Conservation (phyloP, 2,888 invertebrate species). For the Philaethria dido region DNA sequence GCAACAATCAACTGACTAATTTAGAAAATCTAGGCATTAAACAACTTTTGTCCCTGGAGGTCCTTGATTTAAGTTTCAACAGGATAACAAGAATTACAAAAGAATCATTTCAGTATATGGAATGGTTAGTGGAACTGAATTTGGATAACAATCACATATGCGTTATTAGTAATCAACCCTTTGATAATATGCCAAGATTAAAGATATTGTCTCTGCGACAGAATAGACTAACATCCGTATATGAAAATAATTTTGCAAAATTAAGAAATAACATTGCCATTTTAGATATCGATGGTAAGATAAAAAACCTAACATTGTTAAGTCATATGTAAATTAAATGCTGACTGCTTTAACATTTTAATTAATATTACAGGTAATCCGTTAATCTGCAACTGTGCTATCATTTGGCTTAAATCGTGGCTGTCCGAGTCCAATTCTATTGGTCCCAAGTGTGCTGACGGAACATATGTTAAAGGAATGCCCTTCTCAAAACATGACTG, state of each 20-base stretch:
- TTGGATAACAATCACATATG: slow-evolving; percentile 94
- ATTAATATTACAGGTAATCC: slow-evolving; percentile 88
- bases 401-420: slow-evolving; percentile 94
- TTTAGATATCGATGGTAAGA: slow-evolving; percentile 92
- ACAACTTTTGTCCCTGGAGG: slow-evolving; percentile 90
- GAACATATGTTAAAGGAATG: slow-evolving; percentile 89
- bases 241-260: slow-evolving; percentile 89
- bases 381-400: slow-evolving; percentile 90
- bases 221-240: slow-evolving; percentile 89
- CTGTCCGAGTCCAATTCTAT: slow-evolving; percentile 88
- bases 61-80: slow-evolving; percentile 93
- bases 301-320: neutral
- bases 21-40: slow-evolving; percentile 90
- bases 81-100: slow-evolving; percentile 87
- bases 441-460: slow-evolving; percentile 92
- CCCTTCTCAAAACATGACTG: slow-evolving; percentile 89
- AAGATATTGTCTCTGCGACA: slow-evolving; percentile 90
- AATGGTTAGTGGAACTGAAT: slow-evolving; percentile 93
- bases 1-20: slow-evolving; percentile 89
- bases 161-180: slow-evolving; percentile 90
- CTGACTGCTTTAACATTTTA: neutral
- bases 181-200: slow-evolving; percentile 93
- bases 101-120: slow-evolving; percentile 88
- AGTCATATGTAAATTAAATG: neutral
- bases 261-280: slow-evolving; percentile 92